Evolutionary conservation across 2,888 invertebrate species (phyloP).

Genomic region (Scaptomyza tumidula): DNA sequence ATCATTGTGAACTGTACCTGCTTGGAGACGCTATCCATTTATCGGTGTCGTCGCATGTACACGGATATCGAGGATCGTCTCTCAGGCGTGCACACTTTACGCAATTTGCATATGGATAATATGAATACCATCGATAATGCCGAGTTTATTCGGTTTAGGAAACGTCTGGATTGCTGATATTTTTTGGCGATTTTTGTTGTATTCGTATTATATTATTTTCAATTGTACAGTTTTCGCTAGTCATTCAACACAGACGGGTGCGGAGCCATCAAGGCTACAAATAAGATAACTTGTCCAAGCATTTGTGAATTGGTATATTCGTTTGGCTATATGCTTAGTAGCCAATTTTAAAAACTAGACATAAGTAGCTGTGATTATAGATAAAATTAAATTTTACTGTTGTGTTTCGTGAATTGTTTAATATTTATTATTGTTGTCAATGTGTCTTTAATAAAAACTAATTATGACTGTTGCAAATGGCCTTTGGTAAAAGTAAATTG

Average conservation of each 20-base stretch:
- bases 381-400: constrained; percentile 12
- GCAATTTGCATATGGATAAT: constrained; percentile 81
- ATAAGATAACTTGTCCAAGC: background rate
- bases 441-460: constrained; percentile 28
- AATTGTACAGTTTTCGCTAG: constrained; percentile 82
- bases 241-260: constrained; percentile 25
- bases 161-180: constrained; percentile 84
- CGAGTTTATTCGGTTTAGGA: constrained; percentile 81
- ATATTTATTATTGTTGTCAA: constrained; percentile 33
- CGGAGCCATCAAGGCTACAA: constrained; percentile 1
- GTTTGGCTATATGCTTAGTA: constrained; percentile 11
- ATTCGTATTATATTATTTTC: constrained; percentile 82
- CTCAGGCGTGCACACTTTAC: constrained; percentile 76
- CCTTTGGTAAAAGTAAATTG: constrained; percentile 68
- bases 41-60: constrained; percentile 83
- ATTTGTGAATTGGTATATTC: background rate
- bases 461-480: constrained; percentile 23
- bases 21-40: constrained; percentile 82
- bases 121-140: constrained; percentile 79
- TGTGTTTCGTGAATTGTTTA: constrained; percentile 33
- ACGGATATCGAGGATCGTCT: constrained; percentile 83
- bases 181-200: constrained; percentile 83
- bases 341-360: constrained; percentile 25
- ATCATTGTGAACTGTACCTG: constrained; percentile 85
- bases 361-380: constrained; percentile 55